Base-by-base conservation (phyloP, 2,113 vertebrate species). In the Amphilophus citrinellus region DNA sequence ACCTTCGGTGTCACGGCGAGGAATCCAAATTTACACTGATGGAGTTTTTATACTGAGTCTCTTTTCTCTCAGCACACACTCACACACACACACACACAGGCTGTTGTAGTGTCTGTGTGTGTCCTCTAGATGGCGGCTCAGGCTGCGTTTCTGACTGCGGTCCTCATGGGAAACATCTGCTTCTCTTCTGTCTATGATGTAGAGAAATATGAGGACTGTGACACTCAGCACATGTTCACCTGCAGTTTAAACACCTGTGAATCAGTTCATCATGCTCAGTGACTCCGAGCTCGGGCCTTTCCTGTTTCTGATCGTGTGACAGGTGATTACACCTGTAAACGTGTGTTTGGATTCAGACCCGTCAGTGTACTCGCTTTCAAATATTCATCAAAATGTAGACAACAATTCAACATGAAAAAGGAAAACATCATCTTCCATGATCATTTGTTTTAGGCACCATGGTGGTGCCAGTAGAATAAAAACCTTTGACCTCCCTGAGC, bases 91-190 rank as follows among this genome's bases (percentile, higher is more conserved):
- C 8, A 17, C 39, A 20, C 50, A 53, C 66, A 53, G 27, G 27
- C 68, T 39, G 37, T 6, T 82, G 90, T 15, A 89, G 87, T 83
- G 71, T 6, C 13, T 0, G 15, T 2, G 2, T 1, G 1, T 7
- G 1, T 10, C 3, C 92, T 90, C 87, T 84, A 90, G 92, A 81
- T 90, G 92, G 90, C 56, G 90, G 87, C 88, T 89, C 87, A 87
- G 88, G 76, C 84, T 87, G 35, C 62, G 35, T 82, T 87, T 76
- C 37, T 18, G 50, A 50, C 50, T 53, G 35, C 6, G 37, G 8
- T 39, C 42, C 15, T 50, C 47, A 15, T 17, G 14, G 11, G 42
- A 14, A 44, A 13, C 11, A 6, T 15, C 13, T 15, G 13, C 3
- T 5, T 27, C 24, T 32, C 24, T 53, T 24, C 24, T 53, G 24